These are phyloP conservation scores for Pyrgilauda ruficollis DNA, from an alignment of 2,113 vertebrate genomes.

Conservation along the genomic window DNA sequence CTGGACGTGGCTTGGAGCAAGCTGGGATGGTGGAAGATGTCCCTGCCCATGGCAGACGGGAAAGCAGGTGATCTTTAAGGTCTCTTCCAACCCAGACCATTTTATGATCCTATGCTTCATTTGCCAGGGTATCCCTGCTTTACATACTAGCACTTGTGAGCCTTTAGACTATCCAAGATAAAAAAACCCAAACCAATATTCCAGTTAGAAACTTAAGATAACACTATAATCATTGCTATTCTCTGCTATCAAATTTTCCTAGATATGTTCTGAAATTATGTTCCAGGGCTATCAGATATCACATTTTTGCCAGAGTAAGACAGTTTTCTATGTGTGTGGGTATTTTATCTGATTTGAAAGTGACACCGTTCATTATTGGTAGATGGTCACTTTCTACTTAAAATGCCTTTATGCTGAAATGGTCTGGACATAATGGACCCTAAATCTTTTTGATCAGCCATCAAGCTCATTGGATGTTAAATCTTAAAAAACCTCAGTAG, in stretches of 20 bases:
- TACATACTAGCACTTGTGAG: not conserved
- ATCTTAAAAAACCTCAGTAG: not conserved
- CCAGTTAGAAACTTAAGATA: not conserved
- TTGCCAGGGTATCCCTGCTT: not conserved
- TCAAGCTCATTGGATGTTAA: not conserved
- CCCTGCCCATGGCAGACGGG: not conserved
- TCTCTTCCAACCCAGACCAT: not conserved
- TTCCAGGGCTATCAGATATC: not conserved
- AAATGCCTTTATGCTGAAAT: not conserved
- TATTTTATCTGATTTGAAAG: not conserved
- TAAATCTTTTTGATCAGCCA: not conserved
- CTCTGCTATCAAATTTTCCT: not conserved
- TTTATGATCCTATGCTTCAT: not conserved
- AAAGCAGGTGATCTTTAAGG: not conserved
- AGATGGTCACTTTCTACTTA: not conserved
- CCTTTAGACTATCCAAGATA: not conserved
- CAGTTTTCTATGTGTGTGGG: not conserved
- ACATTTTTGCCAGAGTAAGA: not conserved
- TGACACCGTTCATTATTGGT: not conserved
- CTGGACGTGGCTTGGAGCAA: not conserved
- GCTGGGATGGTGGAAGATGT: not conserved
- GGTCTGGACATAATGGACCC: not conserved
- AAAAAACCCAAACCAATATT: not conserved
- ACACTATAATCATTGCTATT: not conserved
- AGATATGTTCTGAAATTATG: not conserved